A percentile compares a stretch with the other conserved stretches of the same genome.
These are phyloP conservation scores for Ceratosolen fusciceps DNA, from an alignment of 1,140 invertebrate species.

Conservation along the genomic window DNA sequence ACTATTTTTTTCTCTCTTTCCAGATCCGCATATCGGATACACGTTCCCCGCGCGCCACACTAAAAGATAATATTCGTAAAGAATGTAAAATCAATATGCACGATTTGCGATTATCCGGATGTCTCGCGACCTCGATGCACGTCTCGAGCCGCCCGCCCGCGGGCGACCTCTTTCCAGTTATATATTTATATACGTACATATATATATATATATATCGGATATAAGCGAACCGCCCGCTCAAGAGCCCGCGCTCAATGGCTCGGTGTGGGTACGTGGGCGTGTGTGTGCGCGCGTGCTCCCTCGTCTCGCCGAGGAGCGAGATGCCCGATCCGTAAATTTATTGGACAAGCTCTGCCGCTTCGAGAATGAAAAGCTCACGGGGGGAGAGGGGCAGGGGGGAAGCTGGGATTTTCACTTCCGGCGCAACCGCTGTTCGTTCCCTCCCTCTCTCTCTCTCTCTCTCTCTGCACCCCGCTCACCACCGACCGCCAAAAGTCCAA, in stretches of 20 bases:
- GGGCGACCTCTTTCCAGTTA: background rate
- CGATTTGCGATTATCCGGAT: slow-evolving; percentile 46
- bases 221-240: background rate
- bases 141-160: background rate
- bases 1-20: slow-evolving; percentile 42
- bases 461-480: background rate
- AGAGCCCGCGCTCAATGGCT: background rate
- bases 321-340: slow-evolving; percentile 38
- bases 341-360: slow-evolving; percentile 35
- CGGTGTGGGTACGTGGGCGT: background rate
- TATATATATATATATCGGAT: slow-evolving; percentile 7
- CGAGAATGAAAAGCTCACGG: slow-evolving; percentile 1
- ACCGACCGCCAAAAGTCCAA: too few species aligned
- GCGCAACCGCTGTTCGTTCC: too few species aligned
- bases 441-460: background rate
- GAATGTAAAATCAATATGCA: slow-evolving; percentile 37
- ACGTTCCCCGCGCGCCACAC: background rate
- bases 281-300: background rate
- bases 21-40: slow-evolving; percentile 27
- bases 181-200: too few species aligned
- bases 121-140: slow-evolving; percentile 19
- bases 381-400: background rate
- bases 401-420: slow-evolving; percentile 20
- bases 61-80: slow-evolving; percentile 25
- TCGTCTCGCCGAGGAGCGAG: too few species aligned